A percentile compares a stretch with the other conserved stretches of the same genome.
Evolutionary conservation across 2,888 invertebrate genomes (phyloP).

Genomic region (Penaeus monodon): DNA sequence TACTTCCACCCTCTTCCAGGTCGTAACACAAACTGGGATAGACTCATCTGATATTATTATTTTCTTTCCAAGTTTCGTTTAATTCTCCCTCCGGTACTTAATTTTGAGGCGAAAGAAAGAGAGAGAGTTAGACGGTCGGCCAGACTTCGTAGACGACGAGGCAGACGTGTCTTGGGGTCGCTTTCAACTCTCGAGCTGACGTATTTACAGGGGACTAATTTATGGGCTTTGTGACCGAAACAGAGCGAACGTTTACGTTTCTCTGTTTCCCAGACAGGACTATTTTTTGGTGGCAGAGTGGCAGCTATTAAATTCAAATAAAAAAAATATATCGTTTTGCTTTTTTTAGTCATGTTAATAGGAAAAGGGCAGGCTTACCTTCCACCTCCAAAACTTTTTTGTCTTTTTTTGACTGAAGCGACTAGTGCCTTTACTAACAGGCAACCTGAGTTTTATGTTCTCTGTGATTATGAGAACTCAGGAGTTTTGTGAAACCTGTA

Average conservation of each 20-base stretch:
- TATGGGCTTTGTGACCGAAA: not conserved
- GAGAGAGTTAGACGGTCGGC: too few relatives aligned
- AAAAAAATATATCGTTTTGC: too few relatives aligned
- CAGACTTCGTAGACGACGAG: too few relatives aligned
- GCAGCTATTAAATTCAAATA: not conserved
- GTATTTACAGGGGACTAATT: not conserved
- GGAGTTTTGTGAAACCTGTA: constrained; percentile 23
- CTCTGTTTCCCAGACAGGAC: not conserved
- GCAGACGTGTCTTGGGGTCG: too few relatives aligned
- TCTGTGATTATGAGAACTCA: constrained; percentile 41
- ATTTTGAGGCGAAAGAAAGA: too few relatives aligned
- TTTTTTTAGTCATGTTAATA: too few relatives aligned
- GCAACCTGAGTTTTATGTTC: constrained; percentile 39
- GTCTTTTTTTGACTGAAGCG: constrained; percentile 31
- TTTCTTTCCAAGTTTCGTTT: too few relatives aligned
- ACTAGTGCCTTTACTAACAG: constrained; percentile 48
- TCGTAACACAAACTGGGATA: not conserved
- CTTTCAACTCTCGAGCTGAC: too few relatives aligned
- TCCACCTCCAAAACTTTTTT: constrained; percentile 5
- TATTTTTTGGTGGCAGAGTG: constrained; percentile 15
- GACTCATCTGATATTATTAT: not conserved
- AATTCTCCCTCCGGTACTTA: too few relatives aligned
- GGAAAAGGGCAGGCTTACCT: not conserved
- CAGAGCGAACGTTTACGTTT: too few relatives aligned
- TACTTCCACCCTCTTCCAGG: not conserved